Evolutionary conservation across 2,888 invertebrate species (phyloP).

Genomic region (Carcina quercana): DNA sequence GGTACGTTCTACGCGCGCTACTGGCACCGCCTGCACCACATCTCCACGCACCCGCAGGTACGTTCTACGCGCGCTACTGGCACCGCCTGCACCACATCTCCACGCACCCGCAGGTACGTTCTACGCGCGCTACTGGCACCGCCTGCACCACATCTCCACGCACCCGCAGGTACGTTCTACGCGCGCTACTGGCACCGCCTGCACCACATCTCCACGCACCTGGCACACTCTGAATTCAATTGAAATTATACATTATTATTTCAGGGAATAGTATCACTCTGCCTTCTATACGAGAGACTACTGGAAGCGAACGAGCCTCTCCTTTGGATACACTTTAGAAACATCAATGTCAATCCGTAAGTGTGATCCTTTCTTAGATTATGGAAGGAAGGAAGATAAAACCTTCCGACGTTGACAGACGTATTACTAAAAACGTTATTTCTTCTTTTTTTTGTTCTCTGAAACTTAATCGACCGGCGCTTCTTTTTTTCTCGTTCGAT

Average conservation of each 20-base stretch:
- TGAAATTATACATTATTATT: constrained; percentile 76
- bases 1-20: constrained; percentile 92
- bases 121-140: constrained; percentile 93
- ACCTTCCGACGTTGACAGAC: too few relatives aligned
- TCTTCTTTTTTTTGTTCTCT: too few relatives aligned
- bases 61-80: too few relatives aligned
- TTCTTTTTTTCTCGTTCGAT: too few relatives aligned
- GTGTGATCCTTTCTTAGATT: constrained; percentile 35
- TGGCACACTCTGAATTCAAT: too few relatives aligned
- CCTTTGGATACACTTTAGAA: constrained; percentile 93
- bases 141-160: constrained; percentile 93
- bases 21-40: constrained; percentile 93
- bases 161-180: constrained; percentile 95
- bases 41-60: constrained; percentile 92
- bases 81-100: constrained; percentile 93
- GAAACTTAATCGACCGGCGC: too few relatives aligned
- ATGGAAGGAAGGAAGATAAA: too few relatives aligned
- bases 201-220: constrained; percentile 93
- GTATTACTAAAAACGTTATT: too few relatives aligned
- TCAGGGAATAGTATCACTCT: constrained; percentile 90
- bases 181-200: constrained; percentile 92
- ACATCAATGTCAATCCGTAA: constrained; percentile 93
- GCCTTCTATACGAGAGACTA: constrained; percentile 90
- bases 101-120: constrained; percentile 90
- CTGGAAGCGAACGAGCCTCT: constrained; percentile 93